These are phyloP conservation scores for Myzus persicae DNA, from an alignment of 1,140 invertebrate genomes.

Conservation along the genomic window DNA sequence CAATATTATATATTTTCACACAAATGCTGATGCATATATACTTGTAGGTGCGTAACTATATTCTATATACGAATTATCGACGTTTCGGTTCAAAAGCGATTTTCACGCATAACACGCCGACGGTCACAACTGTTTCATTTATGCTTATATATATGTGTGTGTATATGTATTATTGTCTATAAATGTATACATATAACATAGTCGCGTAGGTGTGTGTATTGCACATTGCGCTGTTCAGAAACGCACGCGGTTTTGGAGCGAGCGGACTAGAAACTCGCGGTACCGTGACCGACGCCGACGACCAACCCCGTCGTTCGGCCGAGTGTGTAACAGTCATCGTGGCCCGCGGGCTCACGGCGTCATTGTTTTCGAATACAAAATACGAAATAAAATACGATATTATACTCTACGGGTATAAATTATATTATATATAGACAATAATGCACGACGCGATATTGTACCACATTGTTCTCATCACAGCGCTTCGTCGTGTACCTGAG, in stretches of 20 bases:
- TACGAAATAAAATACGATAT: background rate
- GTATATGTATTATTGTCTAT: no score
- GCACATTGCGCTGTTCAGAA: background rate
- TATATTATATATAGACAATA: background rate
- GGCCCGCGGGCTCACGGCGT: background rate
- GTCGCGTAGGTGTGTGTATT: background rate
- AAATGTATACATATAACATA: background rate
- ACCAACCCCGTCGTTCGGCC: background rate
- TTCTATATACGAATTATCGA: background rate
- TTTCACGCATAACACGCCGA: background rate
- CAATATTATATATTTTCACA: background rate
- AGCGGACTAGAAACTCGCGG: slow-evolving; percentile 10
- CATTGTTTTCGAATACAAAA: slow-evolving; percentile 16
- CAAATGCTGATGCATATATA: background rate
- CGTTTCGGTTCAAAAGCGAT: slow-evolving; percentile 6
- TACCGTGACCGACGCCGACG: slow-evolving; percentile 32
- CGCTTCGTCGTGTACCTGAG: background rate
- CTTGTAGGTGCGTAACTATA: background rate
- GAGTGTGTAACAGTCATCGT: background rate
- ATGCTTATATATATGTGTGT: no score
- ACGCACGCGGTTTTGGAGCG: background rate
- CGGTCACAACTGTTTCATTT: background rate
- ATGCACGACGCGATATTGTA: background rate
- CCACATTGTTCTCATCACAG: background rate
- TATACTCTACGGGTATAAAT: background rate